These are phyloP conservation scores for Toxotes lorentzi DNA, from an alignment of 2,797 vertebrate genomes.

Conservation along the genomic window DNA sequence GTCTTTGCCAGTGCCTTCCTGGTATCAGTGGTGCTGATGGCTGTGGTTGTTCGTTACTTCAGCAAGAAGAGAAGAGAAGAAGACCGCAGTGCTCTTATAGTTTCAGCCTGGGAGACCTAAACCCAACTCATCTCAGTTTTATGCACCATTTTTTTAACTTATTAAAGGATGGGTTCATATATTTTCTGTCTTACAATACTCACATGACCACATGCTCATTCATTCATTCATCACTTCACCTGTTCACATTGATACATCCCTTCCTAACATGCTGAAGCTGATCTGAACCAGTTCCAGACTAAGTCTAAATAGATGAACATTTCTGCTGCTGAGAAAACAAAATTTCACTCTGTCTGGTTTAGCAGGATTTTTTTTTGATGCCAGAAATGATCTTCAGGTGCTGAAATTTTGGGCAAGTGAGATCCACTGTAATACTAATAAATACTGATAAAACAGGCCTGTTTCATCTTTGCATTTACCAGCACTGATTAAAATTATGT, in stretches of 20 bases:
- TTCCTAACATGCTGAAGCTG: too few relatives aligned
- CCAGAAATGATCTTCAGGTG: too few relatives aligned
- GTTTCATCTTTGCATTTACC: too few relatives aligned
- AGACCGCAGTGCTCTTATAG: slow-evolving; percentile 61
- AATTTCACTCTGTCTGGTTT: slow-evolving; percentile 9
- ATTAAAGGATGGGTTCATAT: not conserved
- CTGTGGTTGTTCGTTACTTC: slow-evolving; percentile 38
- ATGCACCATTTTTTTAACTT: not conserved
- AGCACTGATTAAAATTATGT: too few relatives aligned
- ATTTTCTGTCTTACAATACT: not conserved
- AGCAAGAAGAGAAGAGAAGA: slow-evolving; percentile 47
- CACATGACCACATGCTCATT: too few relatives aligned
- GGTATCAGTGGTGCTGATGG: slow-evolving; percentile 50
- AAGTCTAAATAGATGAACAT: not conserved
- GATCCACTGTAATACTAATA: too few relatives aligned
- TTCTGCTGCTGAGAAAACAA: not conserved
- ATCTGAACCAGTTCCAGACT: not conserved
- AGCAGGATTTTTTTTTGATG: slow-evolving; percentile 5
- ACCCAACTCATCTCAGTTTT: not conserved
- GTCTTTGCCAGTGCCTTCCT: slow-evolving; percentile 64
- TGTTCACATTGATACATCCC: not conserved
- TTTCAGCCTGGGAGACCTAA: slow-evolving; percentile 21
- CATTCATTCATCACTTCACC: too few relatives aligned
- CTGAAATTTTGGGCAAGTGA: not conserved
- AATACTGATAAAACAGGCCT: too few relatives aligned